Conservation (phyloP, 2,797 vertebrate species). For the Tokudaia muenninki region DNA sequence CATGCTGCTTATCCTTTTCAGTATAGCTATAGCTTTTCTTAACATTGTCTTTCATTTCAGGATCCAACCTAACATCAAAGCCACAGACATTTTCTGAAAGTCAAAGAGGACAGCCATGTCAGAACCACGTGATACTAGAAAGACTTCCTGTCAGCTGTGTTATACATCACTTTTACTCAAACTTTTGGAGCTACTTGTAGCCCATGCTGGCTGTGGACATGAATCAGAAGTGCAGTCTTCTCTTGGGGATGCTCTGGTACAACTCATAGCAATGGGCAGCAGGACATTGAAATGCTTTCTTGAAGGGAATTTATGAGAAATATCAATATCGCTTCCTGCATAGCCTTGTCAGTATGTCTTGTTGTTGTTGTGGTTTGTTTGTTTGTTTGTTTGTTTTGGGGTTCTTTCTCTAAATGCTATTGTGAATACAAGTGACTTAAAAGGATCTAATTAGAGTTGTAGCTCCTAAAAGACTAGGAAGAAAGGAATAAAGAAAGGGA, state of each 20-base stretch:
- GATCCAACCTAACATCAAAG: background rate
- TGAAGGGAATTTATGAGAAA: background rate
- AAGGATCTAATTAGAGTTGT: background rate
- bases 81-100: background rate
- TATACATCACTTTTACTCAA: background rate
- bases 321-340: background rate
- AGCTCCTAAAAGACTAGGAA: background rate
- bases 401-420: background rate
- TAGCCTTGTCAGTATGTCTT: background rate
- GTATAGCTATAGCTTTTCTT: background rate
- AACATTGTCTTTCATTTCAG: background rate
- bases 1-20: background rate
- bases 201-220: fast-evolving
- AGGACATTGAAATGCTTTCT: background rate
- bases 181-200: background rate
- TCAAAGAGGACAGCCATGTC: background rate
- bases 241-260: background rate
- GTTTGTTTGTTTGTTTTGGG: background rate
- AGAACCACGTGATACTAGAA: background rate
- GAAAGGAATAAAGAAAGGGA: background rate
- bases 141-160: background rate
- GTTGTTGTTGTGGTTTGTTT: background rate
- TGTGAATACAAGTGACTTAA: background rate
- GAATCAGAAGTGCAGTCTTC: background rate
- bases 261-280: background rate